These are phyloP conservation scores for Hydriomena furcata DNA, from an alignment of 2,888 invertebrate genomes.

Conservation along the genomic window DNA sequence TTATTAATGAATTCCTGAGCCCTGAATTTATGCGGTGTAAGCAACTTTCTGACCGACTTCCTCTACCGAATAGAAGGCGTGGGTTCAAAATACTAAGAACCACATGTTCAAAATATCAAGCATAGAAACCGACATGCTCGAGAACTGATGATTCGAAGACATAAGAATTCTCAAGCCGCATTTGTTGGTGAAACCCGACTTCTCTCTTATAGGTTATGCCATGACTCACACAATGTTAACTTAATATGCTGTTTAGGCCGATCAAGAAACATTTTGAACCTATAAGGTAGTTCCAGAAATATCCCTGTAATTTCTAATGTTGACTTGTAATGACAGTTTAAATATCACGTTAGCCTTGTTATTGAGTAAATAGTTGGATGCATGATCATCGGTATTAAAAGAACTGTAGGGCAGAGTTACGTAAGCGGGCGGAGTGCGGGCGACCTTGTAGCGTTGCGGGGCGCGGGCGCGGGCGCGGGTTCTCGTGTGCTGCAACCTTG, in stretches of 20 bases:
- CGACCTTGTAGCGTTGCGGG: slow-evolving; percentile 42
- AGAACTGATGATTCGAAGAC: too few relatives aligned
- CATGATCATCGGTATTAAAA: slow-evolving; percentile 43
- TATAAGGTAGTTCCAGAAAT: not conserved
- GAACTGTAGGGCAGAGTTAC: slow-evolving; percentile 61
- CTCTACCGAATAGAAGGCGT: not conserved
- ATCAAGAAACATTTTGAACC: too few relatives aligned
- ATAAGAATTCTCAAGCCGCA: too few relatives aligned
- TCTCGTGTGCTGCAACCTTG: slow-evolving; percentile 62
- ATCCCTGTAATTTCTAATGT: not conserved
- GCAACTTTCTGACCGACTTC: too few relatives aligned
- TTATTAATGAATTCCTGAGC: slow-evolving; percentile 17
- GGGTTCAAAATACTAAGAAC: not conserved
- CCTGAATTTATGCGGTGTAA: too few relatives aligned
- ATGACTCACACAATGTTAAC: too few relatives aligned
- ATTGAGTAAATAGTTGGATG: slow-evolving; percentile 14
- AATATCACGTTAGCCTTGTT: slow-evolving; percentile 4
- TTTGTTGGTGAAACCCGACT: too few relatives aligned
- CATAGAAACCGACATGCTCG: too few relatives aligned
- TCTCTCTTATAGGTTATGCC: too few relatives aligned
- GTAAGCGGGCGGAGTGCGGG: slow-evolving; percentile 58
- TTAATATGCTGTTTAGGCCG: too few relatives aligned
- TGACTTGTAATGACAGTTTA: not conserved
- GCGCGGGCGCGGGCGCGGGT: slow-evolving; percentile 49
- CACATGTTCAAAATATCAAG: not conserved